Base-by-base conservation (phyloP, 2,888 invertebrate species). In the Hemaris fuciformis region DNA sequence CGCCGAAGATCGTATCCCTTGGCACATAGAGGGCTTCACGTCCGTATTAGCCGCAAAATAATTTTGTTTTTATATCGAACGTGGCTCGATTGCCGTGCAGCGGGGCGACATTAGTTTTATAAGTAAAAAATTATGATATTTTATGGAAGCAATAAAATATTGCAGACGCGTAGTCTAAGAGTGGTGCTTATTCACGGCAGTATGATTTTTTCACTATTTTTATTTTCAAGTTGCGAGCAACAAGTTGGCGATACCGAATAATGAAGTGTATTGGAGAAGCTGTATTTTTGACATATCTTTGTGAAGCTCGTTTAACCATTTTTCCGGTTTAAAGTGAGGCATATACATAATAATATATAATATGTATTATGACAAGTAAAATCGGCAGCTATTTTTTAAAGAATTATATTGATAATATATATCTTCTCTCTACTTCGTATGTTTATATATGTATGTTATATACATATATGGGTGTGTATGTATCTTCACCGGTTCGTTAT, bases 21-120 rank as follows among this genome's bases (percentile, higher is more conserved):
- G 23, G 42, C 46, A 48, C 1, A 2, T 34, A 18, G 45, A 63
- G 18, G 18, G 66, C 2, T 53, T 18, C 18, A 10, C 18, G 31
- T 10, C 8, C 31, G 7, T 8, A 23, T 7, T 13, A 7, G 41
- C 57, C 1, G 57, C 41, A 57, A 57, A 23, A 57, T 41, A 57
- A 38, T 15, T 23, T 58, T 15, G 57, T 57, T 48, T 48, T 46
- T 48, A 48, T 59, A 59, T 71, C 67, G 69, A 77, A 74, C 69
- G 66, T 58, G 59, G 65, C 68, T 73, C 68, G 69, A 73, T 76
- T 69, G 70, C 66, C 58, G 62, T 66, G 62, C 64, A 67, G 68
- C 64, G 58, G 57, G 42, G 60, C 34, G 22, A 65, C 64, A 70
- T 70, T 66, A 67, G 65, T 69, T 68, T 48, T 62, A 59, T 58